Percentiles rank a stretch among this genome's conserved stretches.
phyloP scores from a whole-genome alignment of 2,113 vertebrate genomes.

The Leptodactylus fuscus region DNA sequence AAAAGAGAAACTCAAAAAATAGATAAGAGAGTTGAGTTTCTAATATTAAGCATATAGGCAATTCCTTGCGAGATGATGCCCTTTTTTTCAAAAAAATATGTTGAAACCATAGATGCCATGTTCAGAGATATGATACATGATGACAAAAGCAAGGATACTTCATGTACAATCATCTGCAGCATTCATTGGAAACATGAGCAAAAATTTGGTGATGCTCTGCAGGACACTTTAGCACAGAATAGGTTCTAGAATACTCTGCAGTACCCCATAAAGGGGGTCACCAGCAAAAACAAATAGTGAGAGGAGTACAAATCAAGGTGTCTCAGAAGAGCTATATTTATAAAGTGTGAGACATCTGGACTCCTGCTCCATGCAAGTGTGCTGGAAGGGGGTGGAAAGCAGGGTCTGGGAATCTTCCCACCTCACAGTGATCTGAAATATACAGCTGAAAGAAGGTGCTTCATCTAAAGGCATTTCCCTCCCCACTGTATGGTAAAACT shows the following conservation, averaged over 20 bases:
- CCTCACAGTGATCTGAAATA: conserved; percentile 59
- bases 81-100: too few species aligned
- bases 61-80: too few species aligned
- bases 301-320: conserved; percentile 60
- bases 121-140: not conserved
- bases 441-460: conserved; percentile 24
- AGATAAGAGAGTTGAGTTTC: too few species aligned
- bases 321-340: conserved; percentile 63
- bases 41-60: too few species aligned
- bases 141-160: not conserved
- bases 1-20: too few species aligned
- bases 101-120: not conserved
- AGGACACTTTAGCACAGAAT: conserved; percentile 27
- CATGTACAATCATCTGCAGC: conserved; percentile 12
- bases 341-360: conserved; percentile 65
- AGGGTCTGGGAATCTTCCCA: conserved; percentile 58
- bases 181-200: conserved; percentile 3
- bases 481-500: conserved; percentile 57
- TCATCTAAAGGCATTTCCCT: not conserved
- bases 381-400: not conserved
- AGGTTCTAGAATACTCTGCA: conserved; percentile 46
- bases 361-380: conserved; percentile 58
- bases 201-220: conserved; percentile 25
- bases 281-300: conserved; percentile 45
- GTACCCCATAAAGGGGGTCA: conserved; percentile 20